A percentile compares a stretch with the other conserved stretches of the same genome.
These are phyloP conservation scores for Lampris incognitus DNA, from an alignment of 2,113 vertebrate species.

Conservation along the genomic window DNA sequence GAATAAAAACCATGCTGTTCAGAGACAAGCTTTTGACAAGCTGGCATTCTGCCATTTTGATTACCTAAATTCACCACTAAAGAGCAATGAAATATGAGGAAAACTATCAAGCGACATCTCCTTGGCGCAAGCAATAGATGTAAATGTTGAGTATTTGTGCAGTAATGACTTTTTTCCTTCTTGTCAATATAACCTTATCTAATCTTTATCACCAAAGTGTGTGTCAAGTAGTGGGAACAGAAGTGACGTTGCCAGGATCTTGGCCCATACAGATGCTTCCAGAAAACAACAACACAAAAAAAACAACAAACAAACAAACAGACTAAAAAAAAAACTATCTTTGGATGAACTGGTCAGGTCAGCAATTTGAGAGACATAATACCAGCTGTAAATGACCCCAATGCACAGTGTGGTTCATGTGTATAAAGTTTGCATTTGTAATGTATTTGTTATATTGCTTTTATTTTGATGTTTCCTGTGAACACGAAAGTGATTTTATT, in stretches of 20 bases:
- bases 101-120: conserved; percentile 56
- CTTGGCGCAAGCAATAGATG: conserved; percentile 56
- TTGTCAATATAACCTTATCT: conserved; percentile 61
- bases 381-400: background rate
- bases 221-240: conserved; percentile 39
- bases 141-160: conserved; percentile 69
- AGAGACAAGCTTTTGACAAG: conserved; percentile 65
- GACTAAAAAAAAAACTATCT: too few relatives aligned
- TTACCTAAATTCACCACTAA: conserved; percentile 74
- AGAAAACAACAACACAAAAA: background rate
- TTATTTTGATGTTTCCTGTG: too few relatives aligned
- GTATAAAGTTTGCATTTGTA: too few relatives aligned
- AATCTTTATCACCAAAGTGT: conserved; percentile 42
- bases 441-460: too few relatives aligned
- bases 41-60: conserved; percentile 74
- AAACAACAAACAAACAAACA: too few relatives aligned
- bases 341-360: conserved; percentile 1
- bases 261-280: background rate
- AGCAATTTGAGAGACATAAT: background rate
- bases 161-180: conserved; percentile 61
- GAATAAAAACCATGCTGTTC: conserved; percentile 64
- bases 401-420: too few relatives aligned
- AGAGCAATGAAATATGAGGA: conserved; percentile 67
- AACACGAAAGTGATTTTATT: too few relatives aligned
- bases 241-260: background rate